These are phyloP conservation scores for Hypanus sabinus DNA, from an alignment of 2,113 vertebrate species.

Conservation along the genomic window DNA sequence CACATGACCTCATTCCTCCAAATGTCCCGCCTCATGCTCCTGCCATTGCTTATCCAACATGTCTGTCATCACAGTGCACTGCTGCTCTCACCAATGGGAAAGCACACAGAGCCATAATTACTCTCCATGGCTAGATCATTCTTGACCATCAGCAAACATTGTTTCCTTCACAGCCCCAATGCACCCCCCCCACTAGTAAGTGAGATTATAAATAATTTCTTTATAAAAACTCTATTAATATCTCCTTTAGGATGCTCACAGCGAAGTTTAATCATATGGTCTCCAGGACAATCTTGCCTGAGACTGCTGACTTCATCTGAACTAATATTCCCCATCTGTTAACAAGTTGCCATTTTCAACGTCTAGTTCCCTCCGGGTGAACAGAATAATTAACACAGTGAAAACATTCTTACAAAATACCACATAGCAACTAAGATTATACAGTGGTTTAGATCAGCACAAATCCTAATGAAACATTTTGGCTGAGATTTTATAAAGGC, in stretches of 20 bases:
- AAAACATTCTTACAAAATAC: neutral
- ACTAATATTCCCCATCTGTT: neutral
- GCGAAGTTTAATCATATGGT: neutral
- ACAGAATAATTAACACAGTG: neutral
- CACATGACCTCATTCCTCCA: neutral
- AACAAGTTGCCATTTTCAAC: neutral
- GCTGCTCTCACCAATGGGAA: neutral
- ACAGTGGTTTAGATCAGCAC: neutral
- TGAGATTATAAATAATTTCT: neutral
- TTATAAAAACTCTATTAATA: neutral
- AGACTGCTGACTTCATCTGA: neutral
- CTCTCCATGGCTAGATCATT: neutral
- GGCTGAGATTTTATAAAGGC: neutral
- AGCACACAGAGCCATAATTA: neutral
- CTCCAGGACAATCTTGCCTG: neutral
- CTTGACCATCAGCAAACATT: neutral
- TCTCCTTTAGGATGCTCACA: neutral
- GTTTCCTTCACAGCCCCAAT: neutral
- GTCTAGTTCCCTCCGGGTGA: neutral
- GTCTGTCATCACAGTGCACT: neutral
- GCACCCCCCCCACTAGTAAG: neutral
- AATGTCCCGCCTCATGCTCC: neutral
- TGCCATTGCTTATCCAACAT: neutral
- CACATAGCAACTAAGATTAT: neutral
- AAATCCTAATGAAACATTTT: neutral